Evolutionary conservation across 2,113 vertebrate genomes (phyloP).

Genomic region (Okapia johnstoni): DNA sequence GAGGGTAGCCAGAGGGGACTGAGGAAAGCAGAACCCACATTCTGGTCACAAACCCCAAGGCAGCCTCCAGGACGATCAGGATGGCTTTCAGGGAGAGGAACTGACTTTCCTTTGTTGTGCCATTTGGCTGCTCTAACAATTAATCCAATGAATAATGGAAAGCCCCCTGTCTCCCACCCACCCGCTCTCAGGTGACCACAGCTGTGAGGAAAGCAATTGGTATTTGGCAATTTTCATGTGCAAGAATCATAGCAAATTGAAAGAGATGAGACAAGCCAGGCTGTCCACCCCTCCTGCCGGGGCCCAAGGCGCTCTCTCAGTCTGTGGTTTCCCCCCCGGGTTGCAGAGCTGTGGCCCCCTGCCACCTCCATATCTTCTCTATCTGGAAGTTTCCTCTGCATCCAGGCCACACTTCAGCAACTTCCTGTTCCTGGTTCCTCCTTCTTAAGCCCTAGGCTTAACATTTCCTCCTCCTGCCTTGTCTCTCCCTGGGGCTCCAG

Average conservation of each 20-base stretch:
- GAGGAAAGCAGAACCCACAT: not conserved
- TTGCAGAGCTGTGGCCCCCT: not conserved
- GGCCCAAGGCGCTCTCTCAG: not conserved
- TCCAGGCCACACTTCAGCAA: not conserved
- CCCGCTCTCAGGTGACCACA: not conserved
- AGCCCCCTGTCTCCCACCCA: not conserved
- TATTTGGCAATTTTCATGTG: not conserved
- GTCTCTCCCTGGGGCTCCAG: not conserved
- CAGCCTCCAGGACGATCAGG: not conserved
- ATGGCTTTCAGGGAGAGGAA: not conserved
- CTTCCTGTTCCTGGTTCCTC: not conserved
- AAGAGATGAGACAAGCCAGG: not conserved
- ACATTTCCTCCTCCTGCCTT: not conserved
- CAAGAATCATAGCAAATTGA: not conserved
- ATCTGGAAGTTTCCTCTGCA: not conserved
- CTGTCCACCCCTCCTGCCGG: not conserved
- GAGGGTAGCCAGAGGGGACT: not conserved
- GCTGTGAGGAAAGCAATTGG: conserved; percentile 13
- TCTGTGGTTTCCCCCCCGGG: not conserved
- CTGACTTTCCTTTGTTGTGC: not conserved
- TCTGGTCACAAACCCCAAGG: not conserved
- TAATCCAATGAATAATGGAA: conserved; percentile 10
- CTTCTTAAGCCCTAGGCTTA: not conserved
- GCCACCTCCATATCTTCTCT: not conserved
- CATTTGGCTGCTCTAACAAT: not conserved